Conservation (phyloP, 2,113 vertebrate genomes). For the Haliaeetus leucogaster region DNA sequence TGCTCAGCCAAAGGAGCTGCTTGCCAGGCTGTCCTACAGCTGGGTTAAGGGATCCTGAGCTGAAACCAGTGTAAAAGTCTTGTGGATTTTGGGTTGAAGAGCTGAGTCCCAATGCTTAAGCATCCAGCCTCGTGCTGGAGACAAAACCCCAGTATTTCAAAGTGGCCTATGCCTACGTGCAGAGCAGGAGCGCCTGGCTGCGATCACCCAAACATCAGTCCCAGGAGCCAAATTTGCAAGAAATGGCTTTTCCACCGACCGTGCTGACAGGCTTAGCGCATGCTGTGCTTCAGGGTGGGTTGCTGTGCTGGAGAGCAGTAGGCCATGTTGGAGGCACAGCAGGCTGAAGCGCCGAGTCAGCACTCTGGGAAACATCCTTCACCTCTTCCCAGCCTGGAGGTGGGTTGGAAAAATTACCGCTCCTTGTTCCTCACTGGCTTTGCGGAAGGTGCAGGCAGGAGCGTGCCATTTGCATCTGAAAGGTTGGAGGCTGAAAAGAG, state of each 20-base stretch:
- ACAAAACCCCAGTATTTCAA: not conserved
- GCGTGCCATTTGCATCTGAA: not conserved
- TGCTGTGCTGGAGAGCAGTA: not conserved
- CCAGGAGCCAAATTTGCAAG: not conserved
- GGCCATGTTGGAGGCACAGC: not conserved
- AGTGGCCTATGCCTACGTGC: rapidly evolving
- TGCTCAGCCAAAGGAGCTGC: not conserved
- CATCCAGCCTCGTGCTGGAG: not conserved
- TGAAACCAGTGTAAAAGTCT: not conserved
- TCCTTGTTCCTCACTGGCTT: not conserved
- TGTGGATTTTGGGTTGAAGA: not conserved
- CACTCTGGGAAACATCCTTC: not conserved
- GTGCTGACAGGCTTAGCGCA: not conserved
- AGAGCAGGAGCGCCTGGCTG: not conserved
- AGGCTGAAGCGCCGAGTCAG: not conserved
- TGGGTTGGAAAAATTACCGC: not conserved
- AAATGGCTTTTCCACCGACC: not conserved
- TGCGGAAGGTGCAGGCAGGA: not conserved
- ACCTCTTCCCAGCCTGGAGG: not conserved
- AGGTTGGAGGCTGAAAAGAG: not conserved
- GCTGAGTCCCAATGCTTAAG: not conserved
- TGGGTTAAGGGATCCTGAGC: not conserved
- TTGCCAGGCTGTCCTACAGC: not conserved
- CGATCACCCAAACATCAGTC: rapidly evolving
- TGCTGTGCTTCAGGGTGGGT: rapidly evolving